Evolutionary conservation across 2,797 vertebrate species (phyloP), one percentile per base, ranked within the genome.

Genomic region (Amblyopsis hoosieri): DNA sequence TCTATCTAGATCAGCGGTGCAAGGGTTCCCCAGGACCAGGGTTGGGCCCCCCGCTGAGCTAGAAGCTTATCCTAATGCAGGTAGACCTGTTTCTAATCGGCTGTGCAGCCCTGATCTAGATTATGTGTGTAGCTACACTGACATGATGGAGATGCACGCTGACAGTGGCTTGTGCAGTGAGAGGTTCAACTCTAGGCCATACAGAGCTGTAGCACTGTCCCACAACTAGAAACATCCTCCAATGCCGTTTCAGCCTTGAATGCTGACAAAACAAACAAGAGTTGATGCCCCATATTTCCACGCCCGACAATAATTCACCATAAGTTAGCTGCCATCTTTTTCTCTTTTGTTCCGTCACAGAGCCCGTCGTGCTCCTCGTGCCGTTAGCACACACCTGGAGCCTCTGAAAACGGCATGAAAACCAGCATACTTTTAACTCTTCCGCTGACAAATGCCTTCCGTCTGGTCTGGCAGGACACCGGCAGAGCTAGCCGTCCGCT

Each of bases 81-180:
- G 23, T 29, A 29, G 23, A 29, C 23, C 23, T 29, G 23, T 4
- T 29, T 29, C 23, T 29, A 29, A 29, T 29, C 23, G 3, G 23
- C 23, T 29, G 23, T 29, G 23, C 23, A 29, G 23, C 23, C 23
- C 23, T 29, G 7, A 42, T 10, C 37, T 9, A 42, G 37, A 42
- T 42, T 8, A 7, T 67, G 66, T 66, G 50, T 45, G 47, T 14
- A 53, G 10, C 42, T 1, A 14, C 58, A 58, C 60, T 14, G 12
- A 54, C 50, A 10, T 48, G 31, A 63, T 15, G 45, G 17, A 42
- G 37, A 42, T 8, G 1, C 37, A 1, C 37, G 9, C 37, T 37
- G 37, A 37, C 23, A 29, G 23, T 29, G 23, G 3, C 23, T 29
- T 29, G 23, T 29, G 23, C 23, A 29, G 23, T 29, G 23, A 8